These are phyloP conservation scores for Zaprionus ornatus DNA, from an alignment of 1,140 invertebrate species.

Conservation along the genomic window DNA sequence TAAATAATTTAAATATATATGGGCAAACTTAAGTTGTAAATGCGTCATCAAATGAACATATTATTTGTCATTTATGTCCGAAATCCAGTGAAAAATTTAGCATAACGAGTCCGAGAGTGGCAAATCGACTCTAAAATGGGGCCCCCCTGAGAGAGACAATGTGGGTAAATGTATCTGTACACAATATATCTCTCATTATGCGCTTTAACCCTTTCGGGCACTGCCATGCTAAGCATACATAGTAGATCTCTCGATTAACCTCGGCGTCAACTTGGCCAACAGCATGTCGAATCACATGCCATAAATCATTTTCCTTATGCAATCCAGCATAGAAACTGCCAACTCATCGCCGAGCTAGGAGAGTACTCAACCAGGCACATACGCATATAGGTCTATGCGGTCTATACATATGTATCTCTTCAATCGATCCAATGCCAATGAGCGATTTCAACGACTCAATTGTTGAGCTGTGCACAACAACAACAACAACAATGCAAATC, in stretches of 20 bases:
- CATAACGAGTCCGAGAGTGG: conserved; percentile 31
- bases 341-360: conserved; percentile 37
- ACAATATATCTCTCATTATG: conserved; percentile 4
- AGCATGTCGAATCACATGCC: conserved; percentile 59
- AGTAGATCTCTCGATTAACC: conserved; percentile 68
- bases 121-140: conserved; percentile 7
- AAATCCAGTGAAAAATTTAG: conserved; percentile 8
- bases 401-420: conserved; percentile 38
- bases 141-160: background rate
- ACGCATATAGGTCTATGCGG: background rate
- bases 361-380: conserved; percentile 23
- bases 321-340: conserved; percentile 54
- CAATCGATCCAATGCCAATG: conserved; percentile 29
- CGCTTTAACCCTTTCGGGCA: conserved; percentile 30
- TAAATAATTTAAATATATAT: background rate
- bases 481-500: conserved; percentile 72
- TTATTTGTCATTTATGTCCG: conserved; percentile 19
- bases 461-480: conserved; percentile 44
- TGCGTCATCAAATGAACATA: conserved; percentile 36
- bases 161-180: background rate
- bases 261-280: conserved; percentile 42
- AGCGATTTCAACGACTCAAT: conserved; percentile 62
- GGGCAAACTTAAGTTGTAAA: conserved; percentile 26
- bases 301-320: conserved; percentile 80
- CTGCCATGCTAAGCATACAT: conserved; percentile 15